Evolutionary conservation across 2,888 invertebrate genomes (phyloP).

Genomic region (Chymomyza fuscimana): DNA sequence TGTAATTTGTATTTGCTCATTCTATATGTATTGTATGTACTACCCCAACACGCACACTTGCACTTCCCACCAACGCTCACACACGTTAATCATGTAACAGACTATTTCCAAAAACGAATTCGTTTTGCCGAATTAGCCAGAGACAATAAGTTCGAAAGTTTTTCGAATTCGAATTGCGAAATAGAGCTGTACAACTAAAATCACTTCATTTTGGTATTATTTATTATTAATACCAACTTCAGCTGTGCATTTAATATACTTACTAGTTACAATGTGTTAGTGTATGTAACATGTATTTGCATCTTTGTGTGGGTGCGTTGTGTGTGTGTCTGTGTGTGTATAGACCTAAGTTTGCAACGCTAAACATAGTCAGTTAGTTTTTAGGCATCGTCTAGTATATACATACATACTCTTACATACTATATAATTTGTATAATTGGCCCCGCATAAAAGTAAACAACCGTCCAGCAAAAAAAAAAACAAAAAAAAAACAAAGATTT

Average conservation of each 20-base stretch:
- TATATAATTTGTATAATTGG: slow-evolving; percentile 36
- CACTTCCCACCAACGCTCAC: slow-evolving; percentile 1
- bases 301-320: slow-evolving; percentile 40
- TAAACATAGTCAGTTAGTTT: slow-evolving; percentile 42
- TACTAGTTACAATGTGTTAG: slow-evolving; percentile 30
- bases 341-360: slow-evolving; percentile 51
- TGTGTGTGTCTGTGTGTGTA: slow-evolving; percentile 23
- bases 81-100: neutral
- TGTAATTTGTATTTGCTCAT: slow-evolving; percentile 34
- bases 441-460: slow-evolving; percentile 66
- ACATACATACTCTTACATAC: neutral
- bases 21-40: slow-evolving; percentile 30
- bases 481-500: slow-evolving; percentile 10
- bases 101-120: neutral
- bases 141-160: too few species aligned
- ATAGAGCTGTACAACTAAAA: neutral
- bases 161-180: too few species aligned
- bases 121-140: too few species aligned
- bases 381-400: slow-evolving; percentile 39
- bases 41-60: neutral
- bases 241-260: slow-evolving; percentile 57
- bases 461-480: slow-evolving; percentile 57
- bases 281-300: slow-evolving; percentile 32
- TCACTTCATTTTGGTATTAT: neutral
- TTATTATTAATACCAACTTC: slow-evolving; percentile 27